Evolutionary conservation across 92 coral and sea anemone genomes (phyloP).

Genomic region (Desmophyllum pertusum): DNA sequence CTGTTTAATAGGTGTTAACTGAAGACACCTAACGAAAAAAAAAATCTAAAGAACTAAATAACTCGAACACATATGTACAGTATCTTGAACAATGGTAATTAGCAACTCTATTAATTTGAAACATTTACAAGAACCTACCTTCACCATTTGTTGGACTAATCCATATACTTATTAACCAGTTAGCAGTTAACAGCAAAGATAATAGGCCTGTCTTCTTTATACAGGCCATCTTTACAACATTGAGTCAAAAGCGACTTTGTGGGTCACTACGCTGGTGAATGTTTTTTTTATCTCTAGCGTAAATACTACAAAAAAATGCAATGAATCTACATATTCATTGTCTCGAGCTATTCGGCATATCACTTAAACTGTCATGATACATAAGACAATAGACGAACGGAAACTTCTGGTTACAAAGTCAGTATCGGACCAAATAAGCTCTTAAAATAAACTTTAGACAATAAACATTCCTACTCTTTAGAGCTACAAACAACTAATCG

Average conservation of each 20-base stretch:
- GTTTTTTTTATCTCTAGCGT: not conserved
- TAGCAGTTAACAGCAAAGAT: not conserved
- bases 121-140: conserved; percentile 1
- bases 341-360: not conserved
- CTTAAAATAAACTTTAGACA: not conserved
- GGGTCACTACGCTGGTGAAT: not conserved
- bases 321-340: not conserved
- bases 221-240: not conserved
- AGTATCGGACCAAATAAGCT: not conserved
- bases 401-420: not conserved
- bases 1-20: not conserved
- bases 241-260: not conserved
- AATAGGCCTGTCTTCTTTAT: not conserved
- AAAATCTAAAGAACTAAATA: not conserved
- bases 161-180: not conserved
- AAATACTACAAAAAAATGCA: not conserved
- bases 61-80: not conserved
- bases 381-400: not conserved
- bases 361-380: not conserved
- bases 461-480: not conserved
- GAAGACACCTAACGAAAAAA: not conserved
- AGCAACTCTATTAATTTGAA: not conserved
- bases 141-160: not conserved
- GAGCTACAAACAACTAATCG: not conserved
- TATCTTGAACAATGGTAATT: not conserved